These are phyloP conservation scores for Paracentrotus lividus DNA, from an alignment of 53 echinoderm and acorn worm genomes.

Conservation along the genomic window DNA sequence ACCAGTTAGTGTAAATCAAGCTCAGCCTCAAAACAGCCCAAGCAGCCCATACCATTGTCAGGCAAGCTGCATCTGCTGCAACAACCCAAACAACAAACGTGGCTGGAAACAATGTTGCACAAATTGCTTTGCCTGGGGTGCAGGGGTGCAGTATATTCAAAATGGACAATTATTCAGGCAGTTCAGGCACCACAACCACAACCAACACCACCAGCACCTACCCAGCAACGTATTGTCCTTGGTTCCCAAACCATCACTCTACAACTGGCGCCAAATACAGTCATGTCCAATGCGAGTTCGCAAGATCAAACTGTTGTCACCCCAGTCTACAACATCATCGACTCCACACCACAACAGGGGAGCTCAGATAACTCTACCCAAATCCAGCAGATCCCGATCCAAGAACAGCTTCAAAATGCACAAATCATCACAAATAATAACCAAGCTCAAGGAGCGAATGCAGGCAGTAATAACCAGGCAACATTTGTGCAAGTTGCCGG, in stretches of 20 bases:
- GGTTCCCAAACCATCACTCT: constrained; percentile 84
- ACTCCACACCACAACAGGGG: constrained; percentile 46
- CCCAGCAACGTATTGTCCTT: constrained; percentile 67
- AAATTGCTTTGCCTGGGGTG: constrained; percentile 30
- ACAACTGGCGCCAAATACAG: constrained; percentile 79
- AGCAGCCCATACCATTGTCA: constrained; percentile 62
- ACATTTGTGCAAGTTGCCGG: constrained; percentile 61
- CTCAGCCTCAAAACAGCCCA: constrained; percentile 42
- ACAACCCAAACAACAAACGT: constrained; percentile 67
- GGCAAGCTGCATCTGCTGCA: constrained; percentile 24
- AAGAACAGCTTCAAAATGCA: constrained; percentile 38
- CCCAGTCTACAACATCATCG: constrained; percentile 70
- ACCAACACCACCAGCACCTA: constrained; percentile 66
- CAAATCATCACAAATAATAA: constrained; percentile 54
- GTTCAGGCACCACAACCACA: constrained; percentile 69
- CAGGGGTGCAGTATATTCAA: constrained; percentile 70
- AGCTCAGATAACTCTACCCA: constrained; percentile 11
- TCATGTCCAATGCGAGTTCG: constrained; percentile 54
- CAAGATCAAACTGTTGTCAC: constrained; percentile 68
- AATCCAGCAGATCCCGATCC: constrained; percentile 62
- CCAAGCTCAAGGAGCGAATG: not conserved
- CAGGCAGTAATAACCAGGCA: constrained; percentile 47
- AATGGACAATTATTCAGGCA: constrained; percentile 89
- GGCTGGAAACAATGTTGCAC: constrained; percentile 63
- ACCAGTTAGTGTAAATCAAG: constrained; percentile 44